Percentiles rank a stretch among this genome's conserved stretches.
phyloP scores from a whole-genome alignment of 2,888 invertebrate species.

The Nysson spinosus region DNA sequence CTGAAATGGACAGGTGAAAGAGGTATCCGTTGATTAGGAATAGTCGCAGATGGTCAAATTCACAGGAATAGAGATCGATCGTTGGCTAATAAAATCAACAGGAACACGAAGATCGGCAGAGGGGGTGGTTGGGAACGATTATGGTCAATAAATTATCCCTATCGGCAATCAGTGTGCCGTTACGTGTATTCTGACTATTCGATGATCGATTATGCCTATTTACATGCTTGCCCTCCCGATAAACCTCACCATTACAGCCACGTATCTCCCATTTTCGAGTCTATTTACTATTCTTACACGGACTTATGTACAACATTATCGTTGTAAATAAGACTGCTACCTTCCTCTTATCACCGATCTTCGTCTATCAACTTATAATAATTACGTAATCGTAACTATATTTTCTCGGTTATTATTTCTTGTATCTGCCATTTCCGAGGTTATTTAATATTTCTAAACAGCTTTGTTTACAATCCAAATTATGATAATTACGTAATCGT shows the following conservation, averaged over 20 bases:
- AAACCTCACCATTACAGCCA: constrained; percentile 22
- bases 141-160: constrained; percentile 45
- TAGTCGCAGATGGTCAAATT: constrained; percentile 1
- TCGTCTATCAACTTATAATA: no score
- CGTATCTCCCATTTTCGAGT: constrained; percentile 12
- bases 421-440: no score
- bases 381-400: no score
- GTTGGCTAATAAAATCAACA: constrained; percentile 44
- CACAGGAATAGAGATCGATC: constrained; percentile 18
- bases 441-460: no score
- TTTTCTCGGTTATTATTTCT: no score
- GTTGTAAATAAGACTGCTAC: no score
- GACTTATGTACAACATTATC: no score
- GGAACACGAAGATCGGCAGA: constrained; percentile 15
- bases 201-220: constrained; percentile 48
- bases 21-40: constrained; percentile 12
- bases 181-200: constrained; percentile 14
- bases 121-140: constrained; percentile 42
- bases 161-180: constrained; percentile 32
- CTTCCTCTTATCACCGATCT: not conserved
- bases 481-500: no score
- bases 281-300: not conserved
- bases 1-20: constrained; percentile 12
- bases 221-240: constrained; percentile 37
- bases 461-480: no score